phyloP scores from a whole-genome alignment of 2,797 vertebrate genomes.

The Peromyscus nudipes region DNA sequence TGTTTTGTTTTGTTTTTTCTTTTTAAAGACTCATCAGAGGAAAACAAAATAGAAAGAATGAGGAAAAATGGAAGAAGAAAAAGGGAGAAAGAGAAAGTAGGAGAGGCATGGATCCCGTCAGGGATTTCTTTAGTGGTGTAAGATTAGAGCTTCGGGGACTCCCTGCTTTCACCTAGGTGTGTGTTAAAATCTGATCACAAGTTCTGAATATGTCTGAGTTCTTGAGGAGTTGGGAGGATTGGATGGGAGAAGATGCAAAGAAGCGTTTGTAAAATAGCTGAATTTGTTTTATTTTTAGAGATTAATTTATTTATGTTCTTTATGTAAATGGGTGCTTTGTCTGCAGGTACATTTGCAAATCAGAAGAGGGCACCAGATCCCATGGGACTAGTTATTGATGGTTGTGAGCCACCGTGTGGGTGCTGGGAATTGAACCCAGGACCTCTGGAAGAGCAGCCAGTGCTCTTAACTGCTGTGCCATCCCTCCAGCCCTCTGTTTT shows the following conservation, averaged over 20 bases:
- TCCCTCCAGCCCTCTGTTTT: background rate
- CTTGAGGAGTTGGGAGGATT: background rate
- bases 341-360: background rate
- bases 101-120: background rate
- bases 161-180: background rate
- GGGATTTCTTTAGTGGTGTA: background rate
- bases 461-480: background rate
- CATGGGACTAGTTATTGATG: background rate
- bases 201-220: background rate
- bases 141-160: background rate
- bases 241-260: background rate
- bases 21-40: background rate
- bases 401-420: background rate
- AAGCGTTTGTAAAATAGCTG: too few relatives aligned
- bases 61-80: background rate
- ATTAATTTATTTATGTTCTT: background rate
- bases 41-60: background rate
- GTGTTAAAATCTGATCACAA: background rate
- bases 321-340: background rate
- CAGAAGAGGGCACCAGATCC: background rate
- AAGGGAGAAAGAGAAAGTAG: background rate
- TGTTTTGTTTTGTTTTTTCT: background rate
- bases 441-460: background rate
- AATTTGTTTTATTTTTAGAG: background rate
- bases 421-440: background rate